Evolutionary conservation across 53 echinoderm and acorn worm genomes (phyloP).

Genomic region (Paelopatides confundens): DNA sequence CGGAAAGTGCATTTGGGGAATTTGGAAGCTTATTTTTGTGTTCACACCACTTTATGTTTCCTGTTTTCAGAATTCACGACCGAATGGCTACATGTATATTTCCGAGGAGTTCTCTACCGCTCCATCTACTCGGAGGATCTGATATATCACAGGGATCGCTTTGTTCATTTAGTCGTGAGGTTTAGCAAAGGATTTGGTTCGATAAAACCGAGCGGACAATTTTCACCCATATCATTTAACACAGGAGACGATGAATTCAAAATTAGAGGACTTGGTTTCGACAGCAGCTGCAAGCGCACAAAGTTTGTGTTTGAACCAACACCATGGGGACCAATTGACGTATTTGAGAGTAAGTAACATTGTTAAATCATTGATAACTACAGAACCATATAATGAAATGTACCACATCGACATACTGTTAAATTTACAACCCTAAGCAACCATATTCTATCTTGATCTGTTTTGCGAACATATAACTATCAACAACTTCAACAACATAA

Average conservation of each 20-base stretch:
- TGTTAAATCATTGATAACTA: no score
- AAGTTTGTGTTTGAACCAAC: neutral
- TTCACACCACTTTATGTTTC: no score
- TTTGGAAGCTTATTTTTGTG: no score
- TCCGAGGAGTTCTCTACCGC: neutral
- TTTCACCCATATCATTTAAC: neutral
- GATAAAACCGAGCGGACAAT: neutral
- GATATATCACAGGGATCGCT: neutral
- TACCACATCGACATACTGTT: no score
- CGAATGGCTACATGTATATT: neutral
- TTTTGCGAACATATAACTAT: no score
- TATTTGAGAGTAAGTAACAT: neutral
- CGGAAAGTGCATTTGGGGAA: no score
- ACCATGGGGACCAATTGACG: neutral
- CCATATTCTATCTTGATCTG: no score
- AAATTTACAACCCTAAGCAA: no score
- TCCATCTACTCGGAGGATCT: neutral
- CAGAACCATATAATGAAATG: no score
- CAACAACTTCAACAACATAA: no score
- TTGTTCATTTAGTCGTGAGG: neutral
- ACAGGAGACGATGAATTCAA: neutral
- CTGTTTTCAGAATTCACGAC: neutral
- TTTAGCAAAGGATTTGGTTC: neutral
- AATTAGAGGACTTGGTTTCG: neutral
- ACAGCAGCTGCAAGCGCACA: neutral